Base-by-base conservation (phyloP, 2,113 vertebrate species). In the Dunckerocampus dactyliophorus region DNA sequence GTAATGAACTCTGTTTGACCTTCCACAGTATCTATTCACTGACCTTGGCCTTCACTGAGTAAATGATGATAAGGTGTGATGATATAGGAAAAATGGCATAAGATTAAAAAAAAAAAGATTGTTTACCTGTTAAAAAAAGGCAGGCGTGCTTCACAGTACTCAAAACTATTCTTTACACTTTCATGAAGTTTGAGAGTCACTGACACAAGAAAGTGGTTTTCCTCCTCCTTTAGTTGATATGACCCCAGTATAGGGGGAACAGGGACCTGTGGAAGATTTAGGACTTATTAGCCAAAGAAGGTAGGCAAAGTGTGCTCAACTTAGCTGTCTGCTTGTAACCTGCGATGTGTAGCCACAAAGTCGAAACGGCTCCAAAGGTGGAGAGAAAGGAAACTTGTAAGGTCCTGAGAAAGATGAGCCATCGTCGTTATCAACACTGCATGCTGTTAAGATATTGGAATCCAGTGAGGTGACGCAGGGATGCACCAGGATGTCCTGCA, bases 281-380 rank as follows among this genome's bases (percentile, higher is more conserved):
- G 3, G 24, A 55, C 3, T 9, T 28, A 52, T 13, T 4, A n/a
- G 19, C 15, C 3, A 13, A 0, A 13, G n/a, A 8, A 53, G 2
- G 15, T 8, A 54, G 34, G 16, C 3, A 14, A 59, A n/a, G 2
- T 16, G 22, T 37, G 5, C 43, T 14, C 10, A 16, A 43, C 39
- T 11, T 24, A 21, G 22, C 12, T 55, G 22, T 14, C 12, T 45
- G 24, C 55, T 28, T 52, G 39, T 21, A 91, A 96, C 95, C 94
- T 95, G 94, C 37, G 94, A 95, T 50, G 95, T 96, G 74, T 96
- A 96, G 77, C 92, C 95, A 70, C 94, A 98, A 19, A 95, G 89
- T 80, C 87, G 86, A 74, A 97, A 98, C n/a, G 89, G 88, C 65
- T 97, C 94, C 57, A 93, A 81, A 43, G 96, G 95, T 47, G 94